Base-by-base conservation (phyloP, 2,888 invertebrate genomes). In the Paralinhomoeus sp. region DNA sequence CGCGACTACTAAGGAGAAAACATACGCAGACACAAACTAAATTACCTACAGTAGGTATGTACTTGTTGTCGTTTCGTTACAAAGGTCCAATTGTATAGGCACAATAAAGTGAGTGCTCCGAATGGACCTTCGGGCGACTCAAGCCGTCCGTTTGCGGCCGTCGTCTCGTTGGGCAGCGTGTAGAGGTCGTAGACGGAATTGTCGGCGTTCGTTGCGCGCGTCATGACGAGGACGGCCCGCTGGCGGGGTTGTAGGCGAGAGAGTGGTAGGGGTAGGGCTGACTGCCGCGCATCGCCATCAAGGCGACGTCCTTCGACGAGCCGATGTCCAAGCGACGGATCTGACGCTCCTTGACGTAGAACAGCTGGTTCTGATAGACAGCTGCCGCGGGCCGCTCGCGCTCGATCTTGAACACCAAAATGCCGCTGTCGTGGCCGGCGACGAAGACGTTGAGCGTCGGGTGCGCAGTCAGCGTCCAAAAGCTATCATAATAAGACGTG, bases 381-480 rank as follows among this genome's bases (percentile, higher is more conserved):
- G 87, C 82, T 62, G 83, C 87, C 0, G 93, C 89, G 0, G 97
- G 97, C 24, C 97, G 71, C 66, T 97, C 97, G 42, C 93, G 71
- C 61, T 91, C 89, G 57, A 91, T 67, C 66, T 74, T 77, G 68
- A 82, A 84, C 44, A 84, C 76, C n/a, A 84, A 74, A 82, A 84
- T 81, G 52, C 93, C 97, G 36, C 80, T 78, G 69, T 97, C 97
- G 65, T 99, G 97, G 0, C 97, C 93, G n/a, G 93, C 97, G 21
- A 93, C 97, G 68, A 99, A 97, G 41, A 99, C 67, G 67, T 93
- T 97, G 39, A 93, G 69, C 0, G 78, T 76, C 0, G 93, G 93
- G 67, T 97, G 97, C 0, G 85, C 78, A 0, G 83, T 76, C 50
- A 99, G 68, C 17, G 93, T 82, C 97, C 97, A 97, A 67, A 93